Percentiles rank a stretch among this genome's conserved stretches.
Evolutionary conservation across 2,888 invertebrate species (phyloP).

Genomic region (Autographa gamma): DNA sequence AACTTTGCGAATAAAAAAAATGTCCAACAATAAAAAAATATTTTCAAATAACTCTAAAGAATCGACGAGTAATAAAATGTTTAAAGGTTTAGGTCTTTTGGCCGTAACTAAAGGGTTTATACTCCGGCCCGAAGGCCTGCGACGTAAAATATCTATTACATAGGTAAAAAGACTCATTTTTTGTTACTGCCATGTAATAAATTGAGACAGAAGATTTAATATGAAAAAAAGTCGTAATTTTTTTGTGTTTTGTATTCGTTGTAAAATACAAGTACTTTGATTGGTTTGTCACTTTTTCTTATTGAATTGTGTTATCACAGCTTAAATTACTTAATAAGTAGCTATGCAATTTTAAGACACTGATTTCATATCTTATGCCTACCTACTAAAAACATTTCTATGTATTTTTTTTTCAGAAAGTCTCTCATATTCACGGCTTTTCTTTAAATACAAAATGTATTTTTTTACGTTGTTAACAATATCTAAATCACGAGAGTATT

Average conservation of each 20-base stretch:
- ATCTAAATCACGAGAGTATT: too few relatives aligned
- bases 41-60: constrained; percentile 17
- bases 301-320: background rate
- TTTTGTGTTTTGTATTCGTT: background rate
- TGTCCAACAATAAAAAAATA: constrained; percentile 16
- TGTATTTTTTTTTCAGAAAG: too few relatives aligned
- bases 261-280: background rate
- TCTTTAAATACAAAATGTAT: too few relatives aligned
- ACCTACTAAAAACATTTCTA: too few relatives aligned
- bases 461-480: too few relatives aligned
- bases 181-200: background rate
- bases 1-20: background rate
- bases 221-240: background rate
- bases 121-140: constrained; percentile 6
- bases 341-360: background rate
- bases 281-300: background rate
- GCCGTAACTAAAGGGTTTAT: constrained; percentile 36
- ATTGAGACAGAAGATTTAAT: background rate
- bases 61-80: constrained; percentile 37
- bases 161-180: constrained; percentile 27
- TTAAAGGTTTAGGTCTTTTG: background rate
- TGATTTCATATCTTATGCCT: too few relatives aligned
- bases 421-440: too few relatives aligned
- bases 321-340: background rate
- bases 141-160: constrained; percentile 39